A percentile compares a stretch with the other conserved stretches of the same genome.
Conservation (phyloP, 2,888 invertebrate genomes). For the Parnassius mnemosyne region DNA sequence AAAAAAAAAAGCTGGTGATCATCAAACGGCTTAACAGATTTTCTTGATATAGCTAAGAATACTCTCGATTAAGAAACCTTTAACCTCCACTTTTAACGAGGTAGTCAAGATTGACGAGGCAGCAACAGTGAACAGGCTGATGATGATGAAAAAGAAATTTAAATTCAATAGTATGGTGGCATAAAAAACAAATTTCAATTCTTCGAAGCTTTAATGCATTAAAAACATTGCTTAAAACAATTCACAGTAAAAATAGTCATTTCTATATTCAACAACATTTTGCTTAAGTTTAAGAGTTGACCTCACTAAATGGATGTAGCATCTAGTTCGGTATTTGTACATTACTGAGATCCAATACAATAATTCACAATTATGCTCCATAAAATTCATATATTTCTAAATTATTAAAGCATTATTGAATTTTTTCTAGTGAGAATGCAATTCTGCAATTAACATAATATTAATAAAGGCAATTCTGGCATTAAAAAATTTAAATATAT, state of each 20-base stretch:
- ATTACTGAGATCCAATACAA: slow-evolving; percentile 61
- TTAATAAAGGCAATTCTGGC: slow-evolving; percentile 55
- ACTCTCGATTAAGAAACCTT: no score
- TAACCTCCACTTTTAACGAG: no score
- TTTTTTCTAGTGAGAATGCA: slow-evolving; percentile 25
- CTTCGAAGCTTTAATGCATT: slow-evolving; percentile 57
- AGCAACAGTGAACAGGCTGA: no score
- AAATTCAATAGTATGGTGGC: neutral
- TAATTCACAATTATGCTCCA: slow-evolving; percentile 34
- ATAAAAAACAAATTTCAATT: slow-evolving; percentile 26
- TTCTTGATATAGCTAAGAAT: no score
- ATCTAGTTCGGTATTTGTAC: slow-evolving; percentile 46
- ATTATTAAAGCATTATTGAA: slow-evolving; percentile 39
- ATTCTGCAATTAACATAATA: slow-evolving; percentile 1
- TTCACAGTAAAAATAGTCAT: slow-evolving; percentile 63
- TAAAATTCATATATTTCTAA: slow-evolving; percentile 42
- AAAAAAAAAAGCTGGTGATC: no score
- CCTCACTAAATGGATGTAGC: slow-evolving; percentile 38
- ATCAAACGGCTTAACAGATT: no score
- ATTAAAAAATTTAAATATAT: neutral
- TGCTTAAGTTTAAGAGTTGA: slow-evolving; percentile 58
- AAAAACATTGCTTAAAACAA: slow-evolving; percentile 61
- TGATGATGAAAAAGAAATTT: no score
- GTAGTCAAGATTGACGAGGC: no score
- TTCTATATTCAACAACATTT: slow-evolving; percentile 51